Evolutionary conservation across 2,113 vertebrate genomes (phyloP).

Genomic region (Menidia beryllina): DNA sequence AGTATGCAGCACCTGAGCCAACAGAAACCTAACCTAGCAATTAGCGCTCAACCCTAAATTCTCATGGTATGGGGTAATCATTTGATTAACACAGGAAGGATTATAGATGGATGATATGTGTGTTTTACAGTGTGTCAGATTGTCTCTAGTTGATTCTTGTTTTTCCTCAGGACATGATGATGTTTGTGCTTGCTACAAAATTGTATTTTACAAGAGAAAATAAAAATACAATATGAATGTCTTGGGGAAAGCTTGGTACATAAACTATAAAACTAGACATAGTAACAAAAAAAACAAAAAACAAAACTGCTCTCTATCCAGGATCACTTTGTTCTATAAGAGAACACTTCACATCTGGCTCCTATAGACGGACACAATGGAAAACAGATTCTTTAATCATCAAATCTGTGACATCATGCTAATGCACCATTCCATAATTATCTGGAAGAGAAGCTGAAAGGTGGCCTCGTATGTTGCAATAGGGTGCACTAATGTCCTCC

Average conservation of each 20-base stretch:
- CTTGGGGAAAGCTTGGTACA: not conserved
- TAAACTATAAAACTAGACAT: conserved; percentile 12
- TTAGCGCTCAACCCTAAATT: conserved; percentile 74
- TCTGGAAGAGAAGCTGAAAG: conserved; percentile 47
- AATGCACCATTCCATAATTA: conserved; percentile 54
- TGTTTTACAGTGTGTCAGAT: conserved; percentile 66
- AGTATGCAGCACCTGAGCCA: conserved; percentile 75
- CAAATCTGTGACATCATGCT: conserved; percentile 61
- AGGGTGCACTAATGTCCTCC: conserved; percentile 8
- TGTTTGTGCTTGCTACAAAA: conserved; percentile 63
- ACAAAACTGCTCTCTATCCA: conserved; percentile 26
- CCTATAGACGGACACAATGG: conserved; percentile 62
- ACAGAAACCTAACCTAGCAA: conserved; percentile 79
- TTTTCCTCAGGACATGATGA: conserved; percentile 33
- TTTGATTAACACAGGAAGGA: conserved; percentile 78
- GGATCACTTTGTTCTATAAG: conserved; percentile 50
- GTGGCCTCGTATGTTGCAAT: conserved; percentile 39
- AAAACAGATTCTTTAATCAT: conserved; percentile 56
- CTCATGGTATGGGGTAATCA: conserved; percentile 75
- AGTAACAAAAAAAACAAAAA: not conserved
- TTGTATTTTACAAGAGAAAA: conserved; percentile 42
- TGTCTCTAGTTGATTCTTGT: conserved; percentile 73
- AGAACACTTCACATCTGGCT: conserved; percentile 66
- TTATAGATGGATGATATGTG: conserved; percentile 75
- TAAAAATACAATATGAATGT: conserved; percentile 2